phyloP scores from a whole-genome alignment of 1,140 invertebrate genomes.

The Drosophila varians region DNA sequence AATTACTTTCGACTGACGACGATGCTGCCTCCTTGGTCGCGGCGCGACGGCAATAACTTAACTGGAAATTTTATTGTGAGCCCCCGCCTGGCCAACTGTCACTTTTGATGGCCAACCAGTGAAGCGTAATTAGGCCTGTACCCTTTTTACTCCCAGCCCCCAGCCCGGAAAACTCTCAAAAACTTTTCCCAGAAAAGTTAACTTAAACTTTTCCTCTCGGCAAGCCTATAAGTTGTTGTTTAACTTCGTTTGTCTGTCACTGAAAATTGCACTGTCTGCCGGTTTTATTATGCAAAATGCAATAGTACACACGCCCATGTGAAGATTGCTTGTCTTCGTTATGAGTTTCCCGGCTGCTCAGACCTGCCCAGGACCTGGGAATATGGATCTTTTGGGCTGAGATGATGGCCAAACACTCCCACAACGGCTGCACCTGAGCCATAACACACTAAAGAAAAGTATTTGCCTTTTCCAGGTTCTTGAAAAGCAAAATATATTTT shows the following conservation, averaged over 20 bases:
- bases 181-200: neutral
- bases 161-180: neutral
- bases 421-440: slow-evolving; percentile 3
- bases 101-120: slow-evolving; percentile 64
- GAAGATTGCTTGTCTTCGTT: slow-evolving; percentile 30
- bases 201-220: slow-evolving; percentile 44
- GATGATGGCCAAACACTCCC: slow-evolving; percentile 5
- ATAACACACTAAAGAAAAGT: neutral
- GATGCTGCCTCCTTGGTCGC: slow-evolving; percentile 29
- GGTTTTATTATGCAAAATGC: slow-evolving; percentile 70
- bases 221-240: slow-evolving; percentile 55
- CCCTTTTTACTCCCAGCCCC: neutral
- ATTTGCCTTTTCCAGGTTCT: too few species aligned
- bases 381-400: slow-evolving; percentile 3
- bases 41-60: slow-evolving; percentile 67
- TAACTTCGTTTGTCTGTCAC: slow-evolving; percentile 63
- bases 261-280: slow-evolving; percentile 62
- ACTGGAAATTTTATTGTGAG: slow-evolving; percentile 76
- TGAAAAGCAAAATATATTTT: too few species aligned
- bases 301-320: slow-evolving; percentile 28
- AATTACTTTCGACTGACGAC: slow-evolving; percentile 75
- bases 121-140: slow-evolving; percentile 31
- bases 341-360: slow-evolving; percentile 27
- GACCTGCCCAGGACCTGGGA: neutral
- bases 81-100: slow-evolving; percentile 69